Evolutionary conservation across 2,888 invertebrate genomes (phyloP).

Genomic region (Dasysyrphus tricinctus): DNA sequence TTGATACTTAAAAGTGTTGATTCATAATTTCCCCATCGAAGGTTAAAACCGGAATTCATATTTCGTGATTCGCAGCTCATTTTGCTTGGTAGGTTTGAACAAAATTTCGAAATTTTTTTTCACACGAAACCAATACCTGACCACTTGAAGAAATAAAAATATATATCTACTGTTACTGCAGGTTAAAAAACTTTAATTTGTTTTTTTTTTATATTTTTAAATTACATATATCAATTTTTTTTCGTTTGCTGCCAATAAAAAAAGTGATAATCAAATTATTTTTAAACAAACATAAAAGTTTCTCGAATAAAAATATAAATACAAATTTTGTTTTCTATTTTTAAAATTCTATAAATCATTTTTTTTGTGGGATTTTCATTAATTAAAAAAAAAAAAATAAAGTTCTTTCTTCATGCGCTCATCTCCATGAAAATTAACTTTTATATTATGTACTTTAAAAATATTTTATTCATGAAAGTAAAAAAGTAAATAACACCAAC

Average conservation of each 20-base stretch:
- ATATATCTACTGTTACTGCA: no score
- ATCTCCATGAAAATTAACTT: not conserved
- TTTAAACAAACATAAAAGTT: not conserved
- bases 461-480: not conserved
- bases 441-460: not conserved
- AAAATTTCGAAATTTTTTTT: no score
- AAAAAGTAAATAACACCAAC: not conserved
- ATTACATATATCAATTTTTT: no score
- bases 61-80: no score
- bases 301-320: not conserved
- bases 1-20: no score
- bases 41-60: no score
- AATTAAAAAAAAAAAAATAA: not conserved
- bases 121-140: no score
- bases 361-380: not conserved
- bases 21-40: no score
- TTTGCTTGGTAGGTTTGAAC: no score
- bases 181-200: no score
- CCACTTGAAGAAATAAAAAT: no score
- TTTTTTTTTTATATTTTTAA: no score
- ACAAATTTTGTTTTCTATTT: not conserved
- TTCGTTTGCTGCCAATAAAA: not conserved
- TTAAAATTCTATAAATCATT: conserved; percentile 2
- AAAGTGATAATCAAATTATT: not conserved
- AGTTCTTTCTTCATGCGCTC: not conserved